Conservation (phyloP, 2,797 vertebrate genomes). For the Ciconia nigra region DNA sequence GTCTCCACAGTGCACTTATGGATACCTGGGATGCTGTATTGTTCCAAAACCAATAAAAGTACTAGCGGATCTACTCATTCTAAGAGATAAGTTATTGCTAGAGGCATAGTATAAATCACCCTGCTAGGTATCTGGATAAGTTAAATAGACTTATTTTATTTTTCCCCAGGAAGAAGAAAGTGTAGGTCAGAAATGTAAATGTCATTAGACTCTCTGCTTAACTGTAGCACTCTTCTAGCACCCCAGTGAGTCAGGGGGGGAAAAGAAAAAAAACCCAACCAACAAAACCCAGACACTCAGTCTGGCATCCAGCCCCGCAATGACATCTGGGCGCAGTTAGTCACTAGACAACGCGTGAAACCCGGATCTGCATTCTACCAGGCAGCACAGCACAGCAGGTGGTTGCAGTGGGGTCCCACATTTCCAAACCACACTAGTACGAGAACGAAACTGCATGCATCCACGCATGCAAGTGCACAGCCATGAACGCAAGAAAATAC, state of each 20-base stretch:
- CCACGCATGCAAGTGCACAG: background rate
- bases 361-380: accelerated
- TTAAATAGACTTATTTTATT: background rate
- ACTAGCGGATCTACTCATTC: background rate
- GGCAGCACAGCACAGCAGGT: background rate
- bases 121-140: background rate
- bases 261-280: no score
- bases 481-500: accelerated
- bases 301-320: background rate
- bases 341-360: background rate
- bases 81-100: background rate
- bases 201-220: background rate
- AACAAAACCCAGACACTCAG: background rate
- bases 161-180: background rate
- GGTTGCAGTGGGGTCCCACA: background rate
- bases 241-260: background rate
- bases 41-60: background rate
- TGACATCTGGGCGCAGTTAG: background rate
- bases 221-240: background rate
- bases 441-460: accelerated
- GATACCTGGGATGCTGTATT: background rate
- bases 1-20: background rate
- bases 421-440: background rate
- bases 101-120: background rate
- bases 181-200: background rate